A percentile compares a stretch with the other conserved stretches of the same genome.
Evolutionary conservation across 2,888 invertebrate genomes (phyloP).

Genomic region (Parnassius mnemosyne): DNA sequence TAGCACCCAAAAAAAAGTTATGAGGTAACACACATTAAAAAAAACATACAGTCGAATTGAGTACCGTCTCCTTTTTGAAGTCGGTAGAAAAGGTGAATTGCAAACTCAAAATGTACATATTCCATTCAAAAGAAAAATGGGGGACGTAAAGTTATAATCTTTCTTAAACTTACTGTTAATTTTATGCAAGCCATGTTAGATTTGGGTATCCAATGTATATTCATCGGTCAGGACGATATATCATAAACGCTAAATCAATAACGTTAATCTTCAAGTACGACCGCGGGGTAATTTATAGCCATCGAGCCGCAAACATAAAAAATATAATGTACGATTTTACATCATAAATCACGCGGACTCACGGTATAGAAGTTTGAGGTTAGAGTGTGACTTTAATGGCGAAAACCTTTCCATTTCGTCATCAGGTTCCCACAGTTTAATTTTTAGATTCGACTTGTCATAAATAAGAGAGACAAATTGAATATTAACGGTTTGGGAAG

Average conservation of each 20-base stretch:
- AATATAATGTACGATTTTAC: conserved; percentile 61
- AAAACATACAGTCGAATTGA: too few species aligned
- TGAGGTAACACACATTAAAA: too few species aligned
- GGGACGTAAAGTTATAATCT: too few species aligned
- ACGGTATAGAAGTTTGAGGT: conserved; percentile 28
- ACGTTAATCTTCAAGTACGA: conserved; percentile 53
- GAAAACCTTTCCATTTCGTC: conserved; percentile 63
- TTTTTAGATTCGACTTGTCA: conserved; percentile 35
- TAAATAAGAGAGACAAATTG: conserved; percentile 49
- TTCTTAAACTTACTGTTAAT: too few species aligned
- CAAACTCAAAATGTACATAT: too few species aligned
- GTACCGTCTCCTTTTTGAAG: too few species aligned
- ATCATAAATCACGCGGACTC: conserved; percentile 56
- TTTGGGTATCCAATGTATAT: too few species aligned
- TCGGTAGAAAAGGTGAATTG: too few species aligned
- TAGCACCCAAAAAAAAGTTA: too few species aligned
- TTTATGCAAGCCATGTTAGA: too few species aligned
- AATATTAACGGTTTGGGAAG: conserved; percentile 30
- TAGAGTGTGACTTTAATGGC: conserved; percentile 55
- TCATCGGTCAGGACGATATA: conserved; percentile 42
- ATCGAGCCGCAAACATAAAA: conserved; percentile 67
- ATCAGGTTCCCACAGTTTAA: conserved; percentile 55
- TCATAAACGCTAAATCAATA: conserved; percentile 66
- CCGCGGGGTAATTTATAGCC: conserved; percentile 64
- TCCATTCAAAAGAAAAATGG: too few species aligned